Evolutionary conservation across 1,140 invertebrate genomes (phyloP).

Genomic region (Samia ricini): DNA sequence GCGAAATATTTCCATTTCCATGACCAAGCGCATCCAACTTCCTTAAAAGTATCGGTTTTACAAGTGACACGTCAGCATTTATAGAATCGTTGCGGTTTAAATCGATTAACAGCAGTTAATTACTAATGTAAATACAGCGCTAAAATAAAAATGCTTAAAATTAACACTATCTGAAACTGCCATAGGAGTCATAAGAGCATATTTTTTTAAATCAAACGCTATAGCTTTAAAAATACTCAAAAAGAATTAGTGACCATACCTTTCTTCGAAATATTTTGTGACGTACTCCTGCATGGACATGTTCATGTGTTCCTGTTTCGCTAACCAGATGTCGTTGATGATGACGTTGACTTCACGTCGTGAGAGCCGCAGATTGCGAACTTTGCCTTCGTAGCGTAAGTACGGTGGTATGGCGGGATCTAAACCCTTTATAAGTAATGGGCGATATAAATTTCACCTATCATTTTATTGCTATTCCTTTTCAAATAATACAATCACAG

Average conservation of each 20-base stretch:
- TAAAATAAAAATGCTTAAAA: too few relatives aligned
- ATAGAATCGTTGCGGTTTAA: too few relatives aligned
- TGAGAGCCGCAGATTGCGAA: slow-evolving; percentile 70
- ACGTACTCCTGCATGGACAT: slow-evolving; percentile 68
- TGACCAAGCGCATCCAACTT: too few relatives aligned
- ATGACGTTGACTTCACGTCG: slow-evolving; percentile 68
- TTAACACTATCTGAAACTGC: too few relatives aligned
- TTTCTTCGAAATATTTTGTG: slow-evolving; percentile 64
- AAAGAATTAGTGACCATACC: slow-evolving; percentile 30
- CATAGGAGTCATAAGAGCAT: too few relatives aligned
- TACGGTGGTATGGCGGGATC: slow-evolving; percentile 68
- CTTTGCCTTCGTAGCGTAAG: slow-evolving; percentile 60
- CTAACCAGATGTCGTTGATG: slow-evolving; percentile 70
- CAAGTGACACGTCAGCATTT: too few relatives aligned
- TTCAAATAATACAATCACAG: background rate
- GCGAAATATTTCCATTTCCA: too few relatives aligned
- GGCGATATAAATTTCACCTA: background rate
- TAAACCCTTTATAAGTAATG: slow-evolving; percentile 55
- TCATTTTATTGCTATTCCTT: background rate
- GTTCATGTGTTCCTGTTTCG: slow-evolving; percentile 36
- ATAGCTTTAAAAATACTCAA: too few relatives aligned
- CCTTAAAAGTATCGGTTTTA: too few relatives aligned
- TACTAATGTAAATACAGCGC: too few relatives aligned
- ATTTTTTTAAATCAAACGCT: too few relatives aligned
- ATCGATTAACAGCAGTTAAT: too few relatives aligned